phyloP scores from a whole-genome alignment of 2,113 vertebrate species.

The Bubo bubo region DNA sequence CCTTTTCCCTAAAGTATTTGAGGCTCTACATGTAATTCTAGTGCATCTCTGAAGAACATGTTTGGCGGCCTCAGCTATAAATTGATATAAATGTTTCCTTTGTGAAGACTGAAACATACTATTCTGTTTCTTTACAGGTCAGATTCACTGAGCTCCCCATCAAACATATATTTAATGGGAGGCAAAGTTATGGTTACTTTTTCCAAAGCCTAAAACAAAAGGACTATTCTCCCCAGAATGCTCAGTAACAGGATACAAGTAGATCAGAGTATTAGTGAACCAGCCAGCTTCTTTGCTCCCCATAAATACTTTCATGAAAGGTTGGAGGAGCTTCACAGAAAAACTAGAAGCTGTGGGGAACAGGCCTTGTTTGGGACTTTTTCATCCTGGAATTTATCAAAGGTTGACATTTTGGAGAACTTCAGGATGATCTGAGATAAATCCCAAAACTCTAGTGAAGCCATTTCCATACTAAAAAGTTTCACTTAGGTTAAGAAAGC shows the following conservation, averaged over 20 bases:
- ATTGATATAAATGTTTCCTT: slow-evolving; percentile 29
- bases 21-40: slow-evolving; percentile 9
- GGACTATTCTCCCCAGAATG: background rate
- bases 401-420: background rate
- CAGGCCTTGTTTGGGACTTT: background rate
- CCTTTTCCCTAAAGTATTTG: background rate
- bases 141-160: background rate
- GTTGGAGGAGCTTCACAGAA: background rate
- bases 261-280: background rate
- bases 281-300: background rate
- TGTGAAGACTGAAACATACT: background rate
- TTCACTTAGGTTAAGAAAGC: background rate
- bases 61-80: background rate
- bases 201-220: slow-evolving; percentile 32
- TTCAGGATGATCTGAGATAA: background rate
- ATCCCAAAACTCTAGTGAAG: background rate
- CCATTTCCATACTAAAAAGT: background rate
- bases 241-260: background rate
- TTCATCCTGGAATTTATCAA: background rate
- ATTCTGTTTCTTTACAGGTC: slow-evolving; percentile 13
- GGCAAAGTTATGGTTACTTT: background rate
- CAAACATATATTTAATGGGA: background rate
- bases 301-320: background rate
- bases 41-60: background rate
- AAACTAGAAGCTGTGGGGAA: background rate